Conservation (phyloP, 1,140 invertebrate genomes). For the Monomorium pharaonis region DNA sequence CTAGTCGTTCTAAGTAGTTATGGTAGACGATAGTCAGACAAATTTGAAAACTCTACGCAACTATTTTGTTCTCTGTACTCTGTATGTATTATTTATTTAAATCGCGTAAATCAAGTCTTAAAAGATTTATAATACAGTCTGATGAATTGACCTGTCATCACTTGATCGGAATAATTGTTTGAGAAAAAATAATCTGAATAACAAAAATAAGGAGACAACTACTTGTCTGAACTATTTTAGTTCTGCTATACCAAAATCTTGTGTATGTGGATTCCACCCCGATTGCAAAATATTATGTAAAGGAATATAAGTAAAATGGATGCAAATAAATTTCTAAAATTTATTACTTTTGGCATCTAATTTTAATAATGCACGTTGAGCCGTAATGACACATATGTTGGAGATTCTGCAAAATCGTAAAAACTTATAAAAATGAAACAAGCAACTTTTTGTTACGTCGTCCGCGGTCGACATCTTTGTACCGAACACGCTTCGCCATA, state of each 20-base stretch:
- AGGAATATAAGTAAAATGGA: neutral
- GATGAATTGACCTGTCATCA: neutral
- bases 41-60: constrained; percentile 11
- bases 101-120: neutral
- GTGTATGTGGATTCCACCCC: neutral
- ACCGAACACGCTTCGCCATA: constrained; percentile 2
- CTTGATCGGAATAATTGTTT: neutral
- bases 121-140: neutral
- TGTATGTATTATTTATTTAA: neutral
- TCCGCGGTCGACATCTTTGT: neutral
- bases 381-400: neutral
- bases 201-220: neutral
- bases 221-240: neutral
- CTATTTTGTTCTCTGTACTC: no score
- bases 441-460: constrained; percentile 6
- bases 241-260: neutral
- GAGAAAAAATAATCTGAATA: neutral
- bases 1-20: constrained; percentile 24
- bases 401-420: constrained; percentile 33
- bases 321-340: neutral
- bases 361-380: neutral
- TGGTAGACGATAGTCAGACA: constrained; percentile 14
- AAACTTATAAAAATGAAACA: neutral
- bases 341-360: neutral
- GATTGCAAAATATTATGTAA: neutral